A percentile compares a stretch with the other conserved stretches of the same genome.
Conservation (phyloP, 2,113 vertebrate species). For the Ceyx cyanopectus region DNA sequence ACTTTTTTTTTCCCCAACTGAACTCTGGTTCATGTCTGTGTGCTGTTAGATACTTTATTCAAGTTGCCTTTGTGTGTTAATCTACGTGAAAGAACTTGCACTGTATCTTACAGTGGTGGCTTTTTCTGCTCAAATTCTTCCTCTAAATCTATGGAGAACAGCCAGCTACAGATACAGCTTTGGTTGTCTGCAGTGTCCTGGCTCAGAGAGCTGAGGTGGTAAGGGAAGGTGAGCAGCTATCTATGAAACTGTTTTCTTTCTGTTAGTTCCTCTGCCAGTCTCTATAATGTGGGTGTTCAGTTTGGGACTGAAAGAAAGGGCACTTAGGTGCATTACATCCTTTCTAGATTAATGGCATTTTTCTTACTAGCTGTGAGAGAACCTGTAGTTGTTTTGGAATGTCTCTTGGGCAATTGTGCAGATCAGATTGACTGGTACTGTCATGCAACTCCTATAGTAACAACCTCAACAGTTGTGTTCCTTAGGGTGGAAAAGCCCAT, state of each 20-base stretch:
- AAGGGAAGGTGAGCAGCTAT: not conserved
- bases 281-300: not conserved
- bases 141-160: not conserved
- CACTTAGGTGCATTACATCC: fast-evolving
- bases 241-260: not conserved
- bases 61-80: not conserved
- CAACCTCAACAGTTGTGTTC: not conserved
- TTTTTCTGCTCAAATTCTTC: not conserved
- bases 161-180: not conserved
- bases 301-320: not conserved
- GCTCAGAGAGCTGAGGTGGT: not conserved
- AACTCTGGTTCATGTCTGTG: not conserved
- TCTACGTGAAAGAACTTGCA: not conserved
- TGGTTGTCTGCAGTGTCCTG: not conserved
- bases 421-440: not conserved
- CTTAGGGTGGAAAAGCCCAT: not conserved
- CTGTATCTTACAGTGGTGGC: not conserved
- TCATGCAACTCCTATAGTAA: not conserved
- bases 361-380: not conserved
- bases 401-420: not conserved
- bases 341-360: not conserved
- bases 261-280: not conserved
- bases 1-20: not conserved
- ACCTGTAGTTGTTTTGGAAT: not conserved
- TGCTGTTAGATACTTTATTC: not conserved